Conservation (phyloP, 2,888 invertebrate genomes). For the Volucella zonaria region DNA sequence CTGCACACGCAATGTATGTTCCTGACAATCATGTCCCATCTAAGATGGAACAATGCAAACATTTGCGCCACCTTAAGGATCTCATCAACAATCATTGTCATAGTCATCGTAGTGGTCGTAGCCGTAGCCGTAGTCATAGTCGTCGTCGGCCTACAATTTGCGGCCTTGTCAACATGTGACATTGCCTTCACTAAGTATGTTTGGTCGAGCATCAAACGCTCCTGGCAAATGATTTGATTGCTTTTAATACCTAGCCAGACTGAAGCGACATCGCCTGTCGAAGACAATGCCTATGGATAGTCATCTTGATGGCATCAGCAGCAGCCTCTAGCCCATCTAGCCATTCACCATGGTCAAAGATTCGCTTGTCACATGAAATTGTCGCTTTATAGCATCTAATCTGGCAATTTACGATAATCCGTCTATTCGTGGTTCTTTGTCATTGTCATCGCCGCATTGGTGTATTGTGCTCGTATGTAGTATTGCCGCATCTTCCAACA, state of each 20-base stretch:
- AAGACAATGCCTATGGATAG: slow-evolving; percentile 56
- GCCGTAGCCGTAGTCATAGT: neutral
- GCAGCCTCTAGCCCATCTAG: slow-evolving; percentile 27
- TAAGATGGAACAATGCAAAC: slow-evolving; percentile 71
- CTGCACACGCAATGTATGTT: slow-evolving; percentile 37
- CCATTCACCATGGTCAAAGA: slow-evolving; percentile 49
- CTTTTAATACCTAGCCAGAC: slow-evolving; percentile 64
- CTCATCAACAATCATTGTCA: slow-evolving; percentile 50
- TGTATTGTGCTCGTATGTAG: too few species aligned
- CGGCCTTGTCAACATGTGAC: slow-evolving; percentile 73
- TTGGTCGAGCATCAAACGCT: slow-evolving; percentile 56
- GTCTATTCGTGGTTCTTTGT: slow-evolving; percentile 71
- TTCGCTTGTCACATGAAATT: slow-evolving; percentile 73
- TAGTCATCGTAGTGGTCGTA: neutral
- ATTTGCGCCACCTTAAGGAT: slow-evolving; percentile 73
- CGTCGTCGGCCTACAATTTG: slow-evolving; percentile 68
- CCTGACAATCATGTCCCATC: slow-evolving; percentile 71
- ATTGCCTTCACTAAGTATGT: slow-evolving; percentile 66
- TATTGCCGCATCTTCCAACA: too few species aligned
- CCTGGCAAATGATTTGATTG: slow-evolving; percentile 73
- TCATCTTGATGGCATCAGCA: slow-evolving; percentile 45
- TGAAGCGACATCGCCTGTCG: slow-evolving; percentile 32
- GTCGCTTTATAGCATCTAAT: slow-evolving; percentile 74
- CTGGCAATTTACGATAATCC: slow-evolving; percentile 74
- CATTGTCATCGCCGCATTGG: slow-evolving; percentile 68